Percentiles rank a stretch among this genome's conserved stretches.
phyloP scores from a whole-genome alignment of 2,113 vertebrate genomes.

The Tragelaphus buxtoni region DNA sequence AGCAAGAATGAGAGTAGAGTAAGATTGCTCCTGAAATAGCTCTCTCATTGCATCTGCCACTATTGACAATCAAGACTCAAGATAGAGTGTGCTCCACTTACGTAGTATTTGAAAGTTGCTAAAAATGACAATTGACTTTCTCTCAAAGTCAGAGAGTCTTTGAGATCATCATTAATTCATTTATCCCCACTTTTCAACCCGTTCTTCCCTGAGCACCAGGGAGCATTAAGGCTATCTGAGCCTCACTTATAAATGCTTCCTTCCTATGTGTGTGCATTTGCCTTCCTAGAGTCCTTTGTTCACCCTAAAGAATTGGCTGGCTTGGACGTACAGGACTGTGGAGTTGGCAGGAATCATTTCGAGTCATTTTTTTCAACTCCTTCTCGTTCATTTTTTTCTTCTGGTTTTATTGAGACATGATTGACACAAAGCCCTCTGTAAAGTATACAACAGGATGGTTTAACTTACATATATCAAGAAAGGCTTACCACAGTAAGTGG shows the following conservation, averaged over 20 bases:
- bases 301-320: not conserved
- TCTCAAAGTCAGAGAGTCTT: constrained; percentile 45
- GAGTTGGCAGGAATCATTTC: not conserved
- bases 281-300: not conserved
- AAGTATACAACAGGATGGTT: not conserved
- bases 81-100: not conserved
- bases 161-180: constrained; percentile 71
- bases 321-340: not conserved
- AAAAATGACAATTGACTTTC: constrained; percentile 54
- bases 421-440: not conserved
- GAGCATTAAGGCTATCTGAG: not conserved
- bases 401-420: not conserved
- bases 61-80: constrained; percentile 15
- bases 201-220: not conserved
- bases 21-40: constrained; percentile 48
- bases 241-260: not conserved
- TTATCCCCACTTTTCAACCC: constrained; percentile 4
- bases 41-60: constrained; percentile 44
- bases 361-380: not conserved
- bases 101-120: constrained; percentile 39
- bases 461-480: not conserved
- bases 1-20: constrained; percentile 39
- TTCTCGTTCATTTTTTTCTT: not conserved
- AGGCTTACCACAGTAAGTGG: not conserved
- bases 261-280: not conserved